These are phyloP conservation scores for Congeria kusceri DNA, from an alignment of 2,888 invertebrate species.

Conservation along the genomic window DNA sequence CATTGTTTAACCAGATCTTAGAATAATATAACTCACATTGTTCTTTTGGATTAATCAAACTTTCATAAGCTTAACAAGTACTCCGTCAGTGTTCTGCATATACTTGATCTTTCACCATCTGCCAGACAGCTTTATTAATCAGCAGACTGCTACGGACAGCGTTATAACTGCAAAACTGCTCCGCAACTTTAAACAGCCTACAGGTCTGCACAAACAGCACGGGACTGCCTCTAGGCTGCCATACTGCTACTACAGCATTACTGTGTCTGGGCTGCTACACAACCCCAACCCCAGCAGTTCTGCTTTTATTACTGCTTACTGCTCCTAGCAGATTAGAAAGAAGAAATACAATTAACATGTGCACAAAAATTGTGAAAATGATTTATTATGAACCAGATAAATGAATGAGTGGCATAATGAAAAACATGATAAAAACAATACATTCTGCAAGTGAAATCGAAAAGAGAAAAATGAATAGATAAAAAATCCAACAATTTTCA, in stretches of 20 bases:
- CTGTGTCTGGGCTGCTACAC: slow-evolving; percentile 39
- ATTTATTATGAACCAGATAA: neutral
- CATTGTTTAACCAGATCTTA: too few species aligned
- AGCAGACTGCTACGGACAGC: slow-evolving; percentile 10
- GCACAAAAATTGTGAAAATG: neutral
- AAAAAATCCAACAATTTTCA: too few species aligned
- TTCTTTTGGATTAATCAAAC: too few species aligned
- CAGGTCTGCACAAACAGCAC: slow-evolving; percentile 46
- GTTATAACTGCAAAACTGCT: slow-evolving; percentile 13
- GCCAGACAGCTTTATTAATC: neutral
- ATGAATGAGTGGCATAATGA: neutral
- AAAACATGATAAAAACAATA: too few species aligned
- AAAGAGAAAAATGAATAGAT: too few species aligned
- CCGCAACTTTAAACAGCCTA: slow-evolving; percentile 6
- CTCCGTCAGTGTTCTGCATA: too few species aligned
- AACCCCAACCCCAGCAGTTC: slow-evolving; percentile 47
- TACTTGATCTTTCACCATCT: too few species aligned
- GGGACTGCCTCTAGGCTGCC: slow-evolving; percentile 51
- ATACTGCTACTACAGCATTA: slow-evolving; percentile 47
- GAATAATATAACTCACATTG: too few species aligned
- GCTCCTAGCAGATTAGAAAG: slow-evolving; percentile 65
- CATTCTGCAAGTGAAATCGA: too few species aligned
- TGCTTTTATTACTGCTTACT: slow-evolving; percentile 55
- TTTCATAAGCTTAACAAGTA: too few species aligned
- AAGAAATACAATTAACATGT: slow-evolving; percentile 41